phyloP scores from a whole-genome alignment of 2,888 invertebrate genomes.

The Plagodis dolabraria region DNA sequence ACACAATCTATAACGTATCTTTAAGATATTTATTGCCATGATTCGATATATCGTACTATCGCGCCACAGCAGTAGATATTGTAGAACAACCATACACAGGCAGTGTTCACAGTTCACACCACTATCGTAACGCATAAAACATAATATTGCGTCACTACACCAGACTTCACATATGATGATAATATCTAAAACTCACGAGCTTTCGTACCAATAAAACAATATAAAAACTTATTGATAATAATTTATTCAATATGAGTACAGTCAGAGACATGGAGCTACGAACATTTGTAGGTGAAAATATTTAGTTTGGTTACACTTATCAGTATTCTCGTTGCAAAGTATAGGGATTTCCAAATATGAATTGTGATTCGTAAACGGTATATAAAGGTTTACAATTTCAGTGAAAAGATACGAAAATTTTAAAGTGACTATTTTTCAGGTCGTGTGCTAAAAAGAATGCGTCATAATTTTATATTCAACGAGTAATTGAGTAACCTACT shows the following conservation, averaged over 20 bases:
- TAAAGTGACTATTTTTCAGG: too few species aligned
- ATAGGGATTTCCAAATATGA: too few species aligned
- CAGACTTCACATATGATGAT: constrained; percentile 56
- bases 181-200: constrained; percentile 67
- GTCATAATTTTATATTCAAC: too few species aligned
- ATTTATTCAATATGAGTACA: constrained; percentile 70
- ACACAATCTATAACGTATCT: constrained; percentile 38
- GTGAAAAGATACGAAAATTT: too few species aligned
- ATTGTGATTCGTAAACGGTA: too few species aligned
- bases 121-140: constrained; percentile 39
- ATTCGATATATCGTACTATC: constrained; percentile 34
- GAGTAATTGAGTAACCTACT: too few species aligned
- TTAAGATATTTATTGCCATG: constrained; percentile 34
- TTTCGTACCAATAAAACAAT: constrained; percentile 80
- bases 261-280: constrained; percentile 29
- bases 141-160: constrained; percentile 62
- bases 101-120: constrained; percentile 16
- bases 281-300: constrained; percentile 22
- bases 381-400: too few species aligned
- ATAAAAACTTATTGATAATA: constrained; percentile 78
- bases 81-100: constrained; percentile 17
- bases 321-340: too few species aligned
- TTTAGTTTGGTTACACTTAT: neutral
- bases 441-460: too few species aligned
- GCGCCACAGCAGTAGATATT: constrained; percentile 13